These are phyloP conservation scores for Eilema griseolum DNA, from an alignment of 2,888 invertebrate genomes.

Conservation along the genomic window DNA sequence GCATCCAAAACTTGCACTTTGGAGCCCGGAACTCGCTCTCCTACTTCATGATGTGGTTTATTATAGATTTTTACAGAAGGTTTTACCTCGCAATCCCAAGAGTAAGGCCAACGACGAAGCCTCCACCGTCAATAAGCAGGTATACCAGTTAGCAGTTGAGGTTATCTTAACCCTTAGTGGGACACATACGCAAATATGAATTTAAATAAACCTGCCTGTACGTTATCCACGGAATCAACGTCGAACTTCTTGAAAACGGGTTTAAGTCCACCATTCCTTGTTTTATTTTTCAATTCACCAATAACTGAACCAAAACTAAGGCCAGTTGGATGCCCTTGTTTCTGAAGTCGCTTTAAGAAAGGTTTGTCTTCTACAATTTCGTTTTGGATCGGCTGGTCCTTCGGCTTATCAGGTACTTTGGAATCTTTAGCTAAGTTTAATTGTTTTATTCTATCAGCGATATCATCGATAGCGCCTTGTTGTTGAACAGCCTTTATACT, in stretches of 20 bases:
- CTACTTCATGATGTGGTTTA: neutral
- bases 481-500: slow-evolving; percentile 63
- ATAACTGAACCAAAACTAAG: slow-evolving; percentile 82
- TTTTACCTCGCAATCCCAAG: too few species aligned
- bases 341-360: slow-evolving; percentile 71
- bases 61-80: too few species aligned
- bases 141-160: too few species aligned
- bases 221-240: slow-evolving; percentile 65
- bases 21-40: neutral
- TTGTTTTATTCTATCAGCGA: slow-evolving; percentile 65
- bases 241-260: slow-evolving; percentile 83
- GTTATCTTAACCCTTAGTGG: neutral
- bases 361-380: slow-evolving; percentile 60
- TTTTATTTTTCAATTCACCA: slow-evolving; percentile 80
- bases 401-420: slow-evolving; percentile 26
- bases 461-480: slow-evolving; percentile 65
- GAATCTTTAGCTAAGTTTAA: slow-evolving; percentile 48
- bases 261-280: slow-evolving; percentile 75
- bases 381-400: slow-evolving; percentile 37
- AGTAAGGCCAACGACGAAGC: too few species aligned
- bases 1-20: neutral
- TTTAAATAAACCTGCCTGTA: slow-evolving; percentile 71
- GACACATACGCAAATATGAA: neutral
- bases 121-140: too few species aligned
- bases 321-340: slow-evolving; percentile 70